Percentiles rank a stretch among this genome's conserved stretches.
Evolutionary conservation across 2,113 vertebrate genomes (phyloP).

Genomic region (Pseudorectes ferrugineus): DNA sequence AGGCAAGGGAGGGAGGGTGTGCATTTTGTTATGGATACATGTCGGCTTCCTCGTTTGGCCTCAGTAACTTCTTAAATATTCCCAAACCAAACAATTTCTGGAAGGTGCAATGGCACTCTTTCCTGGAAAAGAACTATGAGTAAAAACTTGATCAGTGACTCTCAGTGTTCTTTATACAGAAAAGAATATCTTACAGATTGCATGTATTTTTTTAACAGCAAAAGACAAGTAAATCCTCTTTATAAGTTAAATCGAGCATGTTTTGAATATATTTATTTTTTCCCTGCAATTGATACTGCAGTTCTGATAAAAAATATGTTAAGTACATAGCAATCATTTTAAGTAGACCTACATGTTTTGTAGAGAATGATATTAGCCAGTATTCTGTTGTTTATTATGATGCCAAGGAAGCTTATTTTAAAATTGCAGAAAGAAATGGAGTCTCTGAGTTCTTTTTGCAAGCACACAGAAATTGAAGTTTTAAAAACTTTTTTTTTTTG

Average conservation of each 20-base stretch:
- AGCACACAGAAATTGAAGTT: not conserved
- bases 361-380: not conserved
- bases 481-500: not conserved
- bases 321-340: not conserved
- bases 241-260: not conserved
- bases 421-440: not conserved
- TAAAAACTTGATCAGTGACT: not conserved
- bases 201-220: not conserved
- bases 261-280: not conserved
- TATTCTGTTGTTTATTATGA: not conserved
- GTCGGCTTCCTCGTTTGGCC: not conserved
- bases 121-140: not conserved
- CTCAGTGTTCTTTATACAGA: not conserved
- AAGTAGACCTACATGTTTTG: not conserved
- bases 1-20: fast-evolving
- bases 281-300: not conserved
- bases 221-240: not conserved
- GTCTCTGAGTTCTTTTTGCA: not conserved
- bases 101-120: not conserved
- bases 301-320: not conserved
- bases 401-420: not conserved
- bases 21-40: not conserved
- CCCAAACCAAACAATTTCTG: not conserved
- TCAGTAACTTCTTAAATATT: not conserved
- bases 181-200: not conserved